Percentiles rank a stretch among this genome's conserved stretches.
phyloP scores from a whole-genome alignment of 2,888 invertebrate genomes.

The Stenichneumon culpator region DNA sequence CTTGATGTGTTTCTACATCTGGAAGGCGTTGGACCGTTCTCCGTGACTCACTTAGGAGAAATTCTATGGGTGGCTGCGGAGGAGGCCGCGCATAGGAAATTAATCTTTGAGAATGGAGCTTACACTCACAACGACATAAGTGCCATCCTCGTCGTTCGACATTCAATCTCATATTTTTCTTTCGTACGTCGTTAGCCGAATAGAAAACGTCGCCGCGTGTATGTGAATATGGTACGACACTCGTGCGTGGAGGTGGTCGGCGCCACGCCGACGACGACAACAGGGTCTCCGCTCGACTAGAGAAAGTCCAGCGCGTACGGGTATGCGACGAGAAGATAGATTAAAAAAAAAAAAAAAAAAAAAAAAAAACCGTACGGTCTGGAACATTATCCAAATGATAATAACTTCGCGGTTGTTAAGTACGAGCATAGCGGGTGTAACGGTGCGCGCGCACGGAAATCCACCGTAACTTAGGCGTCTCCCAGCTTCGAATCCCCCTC shows the following conservation, averaged over 20 bases:
- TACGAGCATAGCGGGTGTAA: constrained; percentile 47
- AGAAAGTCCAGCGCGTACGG: constrained; percentile 35
- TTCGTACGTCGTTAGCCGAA: constrained; percentile 57
- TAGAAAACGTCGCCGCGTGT: constrained; percentile 26
- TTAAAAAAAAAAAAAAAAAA: constrained; percentile 19
- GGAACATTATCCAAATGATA: constrained; percentile 54
- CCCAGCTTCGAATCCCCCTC: constrained; percentile 26
- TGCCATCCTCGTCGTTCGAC: constrained; percentile 16
- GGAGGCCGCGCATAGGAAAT: constrained; percentile 21
- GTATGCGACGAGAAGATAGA: constrained; percentile 22
- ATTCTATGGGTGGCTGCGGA: constrained; percentile 31
- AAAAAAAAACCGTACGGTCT: constrained; percentile 17
- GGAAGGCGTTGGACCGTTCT: constrained; percentile 23
- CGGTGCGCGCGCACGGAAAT: constrained; percentile 64
- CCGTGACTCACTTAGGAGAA: constrained; percentile 38
- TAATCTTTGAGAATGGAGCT: constrained; percentile 48
- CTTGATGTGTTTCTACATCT: constrained; percentile 23
- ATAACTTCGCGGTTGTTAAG: constrained; percentile 46
- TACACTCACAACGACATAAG: constrained; percentile 8
- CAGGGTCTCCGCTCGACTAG: constrained; percentile 26
- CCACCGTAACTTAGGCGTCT: constrained; percentile 40
- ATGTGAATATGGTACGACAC: constrained; percentile 5
- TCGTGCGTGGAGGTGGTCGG: constrained; percentile 14
- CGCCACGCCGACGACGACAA: constrained; percentile 26
- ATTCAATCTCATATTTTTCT: constrained; percentile 47